phyloP scores from a whole-genome alignment of 1,140 invertebrate genomes.

The Carposina sasakii region DNA sequence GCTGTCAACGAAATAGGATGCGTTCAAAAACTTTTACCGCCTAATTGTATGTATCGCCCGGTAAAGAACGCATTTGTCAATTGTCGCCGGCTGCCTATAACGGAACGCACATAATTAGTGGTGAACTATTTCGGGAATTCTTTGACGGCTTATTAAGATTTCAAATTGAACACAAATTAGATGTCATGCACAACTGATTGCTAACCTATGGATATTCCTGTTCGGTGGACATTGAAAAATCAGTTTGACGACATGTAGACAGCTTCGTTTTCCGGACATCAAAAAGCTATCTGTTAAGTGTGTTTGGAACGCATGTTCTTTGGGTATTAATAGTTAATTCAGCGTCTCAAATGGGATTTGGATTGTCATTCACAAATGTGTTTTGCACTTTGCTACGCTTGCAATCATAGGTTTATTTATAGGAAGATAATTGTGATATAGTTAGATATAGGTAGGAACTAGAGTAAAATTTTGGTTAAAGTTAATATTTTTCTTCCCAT shows the following conservation, averaged over 20 bases:
- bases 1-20: conserved; percentile 38
- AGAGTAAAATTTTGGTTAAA: too few species aligned
- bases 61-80: conserved; percentile 64
- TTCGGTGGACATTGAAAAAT: conserved; percentile 47
- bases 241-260: conserved; percentile 43
- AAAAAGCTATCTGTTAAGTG: conserved; percentile 45
- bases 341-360: background rate
- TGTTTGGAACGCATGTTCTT: too few species aligned
- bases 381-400: too few species aligned
- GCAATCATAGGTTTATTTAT: too few species aligned
- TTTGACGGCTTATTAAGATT: conserved; percentile 70
- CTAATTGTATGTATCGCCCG: conserved; percentile 62
- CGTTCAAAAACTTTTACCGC: conserved; percentile 52
- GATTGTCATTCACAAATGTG: too few species aligned
- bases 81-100: conserved; percentile 56
- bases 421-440: too few species aligned
- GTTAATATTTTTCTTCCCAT: too few species aligned
- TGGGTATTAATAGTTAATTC: background rate
- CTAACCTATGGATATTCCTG: conserved; percentile 39
- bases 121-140: conserved; percentile 52
- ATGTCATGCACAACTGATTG: conserved; percentile 63
- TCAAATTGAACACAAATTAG: conserved; percentile 68
- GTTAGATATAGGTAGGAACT: too few species aligned
- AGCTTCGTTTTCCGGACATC: conserved; percentile 61
- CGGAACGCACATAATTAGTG: conserved; percentile 57